phyloP scores from a whole-genome alignment of 2,888 invertebrate species.

The Neocrepidodera transversa region DNA sequence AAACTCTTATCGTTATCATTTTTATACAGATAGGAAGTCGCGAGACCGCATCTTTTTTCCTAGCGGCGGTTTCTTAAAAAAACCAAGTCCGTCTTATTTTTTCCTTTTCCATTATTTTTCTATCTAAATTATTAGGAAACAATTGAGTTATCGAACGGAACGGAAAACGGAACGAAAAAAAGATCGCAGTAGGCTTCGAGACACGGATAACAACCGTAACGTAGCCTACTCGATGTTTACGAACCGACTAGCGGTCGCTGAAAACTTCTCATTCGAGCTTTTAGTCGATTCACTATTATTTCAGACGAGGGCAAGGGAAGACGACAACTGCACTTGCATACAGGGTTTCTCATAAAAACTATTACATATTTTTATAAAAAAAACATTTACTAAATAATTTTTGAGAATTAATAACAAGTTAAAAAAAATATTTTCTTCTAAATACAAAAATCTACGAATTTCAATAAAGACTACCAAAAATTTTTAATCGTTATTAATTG shows the following conservation, averaged over 20 bases:
- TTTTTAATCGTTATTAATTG: too few species aligned
- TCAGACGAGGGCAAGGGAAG: not conserved
- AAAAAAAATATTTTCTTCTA: too few species aligned
- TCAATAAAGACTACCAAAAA: too few species aligned
- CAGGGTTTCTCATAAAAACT: too few species aligned
- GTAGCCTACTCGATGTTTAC: slow-evolving; percentile 10
- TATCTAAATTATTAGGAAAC: slow-evolving; percentile 1
- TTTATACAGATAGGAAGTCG: slow-evolving; percentile 22
- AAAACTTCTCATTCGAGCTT: slow-evolving; percentile 4
- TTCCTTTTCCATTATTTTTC: slow-evolving; percentile 17
- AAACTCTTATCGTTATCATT: slow-evolving; percentile 16
- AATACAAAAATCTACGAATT: too few species aligned
- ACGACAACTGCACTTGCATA: slow-evolving; percentile 3
- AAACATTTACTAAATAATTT: too few species aligned
- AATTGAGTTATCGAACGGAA: not conserved
- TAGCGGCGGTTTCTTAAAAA: slow-evolving; percentile 6
- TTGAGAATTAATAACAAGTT: too few species aligned
- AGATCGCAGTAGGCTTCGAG: slow-evolving; percentile 10
- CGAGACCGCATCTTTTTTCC: slow-evolving; percentile 8
- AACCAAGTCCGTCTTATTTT: slow-evolving; percentile 2
- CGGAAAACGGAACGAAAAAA: not conserved
- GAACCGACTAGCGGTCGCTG: slow-evolving; percentile 13
- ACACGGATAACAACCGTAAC: not conserved
- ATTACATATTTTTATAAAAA: too few species aligned
- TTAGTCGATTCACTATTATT: slow-evolving; percentile 9